phyloP scores from a whole-genome alignment of 2,113 vertebrate genomes.

The Conger conger region DNA sequence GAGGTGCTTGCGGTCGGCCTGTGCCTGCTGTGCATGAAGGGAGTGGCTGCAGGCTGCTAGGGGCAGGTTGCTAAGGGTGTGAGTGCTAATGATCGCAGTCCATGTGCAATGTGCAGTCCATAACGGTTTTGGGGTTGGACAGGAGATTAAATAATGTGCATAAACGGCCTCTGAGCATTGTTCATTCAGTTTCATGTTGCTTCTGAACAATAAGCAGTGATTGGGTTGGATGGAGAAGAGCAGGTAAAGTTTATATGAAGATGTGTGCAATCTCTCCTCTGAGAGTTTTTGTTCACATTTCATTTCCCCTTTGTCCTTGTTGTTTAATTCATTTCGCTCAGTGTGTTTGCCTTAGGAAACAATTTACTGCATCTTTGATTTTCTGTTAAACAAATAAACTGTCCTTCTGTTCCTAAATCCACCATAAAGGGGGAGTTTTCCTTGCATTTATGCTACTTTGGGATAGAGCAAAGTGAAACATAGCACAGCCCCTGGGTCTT shows the following conservation, averaged over 20 bases:
- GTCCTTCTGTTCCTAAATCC: background rate
- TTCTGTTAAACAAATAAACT: background rate
- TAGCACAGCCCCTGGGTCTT: background rate
- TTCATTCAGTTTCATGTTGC: background rate
- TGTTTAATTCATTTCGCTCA: background rate
- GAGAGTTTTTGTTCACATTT: background rate
- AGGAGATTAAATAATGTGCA: no score
- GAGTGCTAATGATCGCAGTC: no score
- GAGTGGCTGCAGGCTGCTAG: no score
- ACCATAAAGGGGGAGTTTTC: background rate
- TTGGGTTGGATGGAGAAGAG: background rate
- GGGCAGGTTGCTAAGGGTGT: no score
- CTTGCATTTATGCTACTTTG: background rate
- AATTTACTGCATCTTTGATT: background rate
- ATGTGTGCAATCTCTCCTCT: background rate
- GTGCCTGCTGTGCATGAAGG: no score
- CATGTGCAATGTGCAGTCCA: no score
- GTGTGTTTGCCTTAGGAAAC: constrained; percentile 4
- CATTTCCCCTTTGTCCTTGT: background rate
- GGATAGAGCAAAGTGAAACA: background rate
- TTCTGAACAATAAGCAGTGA: background rate
- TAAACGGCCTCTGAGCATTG: background rate
- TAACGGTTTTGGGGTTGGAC: no score
- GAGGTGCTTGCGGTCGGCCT: no score
- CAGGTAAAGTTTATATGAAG: background rate